Conservation (phyloP, 2,113 vertebrate species). For the Ceratotherium simum region DNA sequence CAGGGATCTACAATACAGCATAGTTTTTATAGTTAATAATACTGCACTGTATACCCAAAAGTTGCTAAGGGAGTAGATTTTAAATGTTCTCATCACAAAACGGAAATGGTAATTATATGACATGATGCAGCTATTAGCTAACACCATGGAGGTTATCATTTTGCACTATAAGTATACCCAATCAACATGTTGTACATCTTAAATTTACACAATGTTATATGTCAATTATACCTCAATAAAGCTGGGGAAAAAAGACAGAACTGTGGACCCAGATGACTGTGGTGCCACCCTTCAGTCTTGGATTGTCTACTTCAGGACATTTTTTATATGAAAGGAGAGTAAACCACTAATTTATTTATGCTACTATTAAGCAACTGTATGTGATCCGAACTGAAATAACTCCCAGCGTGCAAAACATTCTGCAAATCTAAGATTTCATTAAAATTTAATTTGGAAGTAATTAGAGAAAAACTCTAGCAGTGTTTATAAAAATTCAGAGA, state of each 20-base stretch:
- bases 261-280: neutral
- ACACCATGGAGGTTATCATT: neutral
- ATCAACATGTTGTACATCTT: neutral
- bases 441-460: slow-evolving; percentile 51
- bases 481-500: neutral
- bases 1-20: no score
- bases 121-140: neutral
- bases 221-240: neutral
- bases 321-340: neutral
- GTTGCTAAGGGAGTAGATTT: neutral
- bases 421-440: neutral
- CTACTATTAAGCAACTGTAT: neutral
- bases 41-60: neutral
- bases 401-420: neutral
- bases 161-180: neutral
- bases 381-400: neutral
- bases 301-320: no score
- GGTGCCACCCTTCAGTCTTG: neutral
- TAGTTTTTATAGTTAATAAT: neutral
- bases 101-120: neutral
- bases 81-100: neutral
- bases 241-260: accelerated
- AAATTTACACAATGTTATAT: neutral
- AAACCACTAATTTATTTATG: neutral
- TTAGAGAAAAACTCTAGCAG: neutral